Conservation (phyloP, 2,888 invertebrate species). For the Chesias legatella region DNA sequence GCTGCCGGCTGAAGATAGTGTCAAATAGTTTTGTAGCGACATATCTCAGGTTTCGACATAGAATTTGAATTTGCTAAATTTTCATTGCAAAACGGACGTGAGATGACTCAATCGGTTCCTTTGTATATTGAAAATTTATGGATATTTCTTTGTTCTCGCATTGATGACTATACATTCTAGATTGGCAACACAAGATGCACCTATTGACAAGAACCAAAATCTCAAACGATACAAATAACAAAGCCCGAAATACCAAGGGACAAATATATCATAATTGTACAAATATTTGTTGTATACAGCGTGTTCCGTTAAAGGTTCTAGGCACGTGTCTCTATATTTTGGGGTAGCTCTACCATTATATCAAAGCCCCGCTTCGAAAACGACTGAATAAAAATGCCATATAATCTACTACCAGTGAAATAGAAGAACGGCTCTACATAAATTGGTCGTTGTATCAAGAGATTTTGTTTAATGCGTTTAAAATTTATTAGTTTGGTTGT, state of each 20-base stretch:
- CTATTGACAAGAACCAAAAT: too few species aligned
- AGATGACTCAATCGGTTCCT: too few species aligned
- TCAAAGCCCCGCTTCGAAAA: constrained; percentile 27
- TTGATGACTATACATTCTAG: too few species aligned
- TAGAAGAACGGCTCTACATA: constrained; percentile 32
- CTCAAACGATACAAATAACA: constrained; percentile 10
- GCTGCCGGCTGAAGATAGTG: too few species aligned
- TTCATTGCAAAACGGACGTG: too few species aligned
- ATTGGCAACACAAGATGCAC: too few species aligned
- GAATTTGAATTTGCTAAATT: too few species aligned
- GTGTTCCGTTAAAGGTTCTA: constrained; percentile 51
- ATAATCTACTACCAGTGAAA: constrained; percentile 3
- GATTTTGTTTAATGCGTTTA: constrained; percentile 69
- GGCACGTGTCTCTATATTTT: constrained; percentile 57
- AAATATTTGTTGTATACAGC: constrained; percentile 68
- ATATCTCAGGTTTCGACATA: too few species aligned
- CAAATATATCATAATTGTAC: constrained; percentile 55
- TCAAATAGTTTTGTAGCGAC: too few species aligned
- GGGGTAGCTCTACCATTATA: constrained; percentile 47
- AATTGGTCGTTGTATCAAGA: constrained; percentile 40
- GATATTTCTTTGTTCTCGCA: too few species aligned
- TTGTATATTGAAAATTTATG: too few species aligned
- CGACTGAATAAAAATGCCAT: constrained; percentile 7
- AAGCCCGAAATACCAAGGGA: constrained; percentile 29
- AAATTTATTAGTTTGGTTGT: constrained; percentile 64